A percentile compares a stretch with the other conserved stretches of the same genome.
Evolutionary conservation across 2,888 invertebrate genomes (phyloP).

Genomic region (Neocrepidodera transversa): DNA sequence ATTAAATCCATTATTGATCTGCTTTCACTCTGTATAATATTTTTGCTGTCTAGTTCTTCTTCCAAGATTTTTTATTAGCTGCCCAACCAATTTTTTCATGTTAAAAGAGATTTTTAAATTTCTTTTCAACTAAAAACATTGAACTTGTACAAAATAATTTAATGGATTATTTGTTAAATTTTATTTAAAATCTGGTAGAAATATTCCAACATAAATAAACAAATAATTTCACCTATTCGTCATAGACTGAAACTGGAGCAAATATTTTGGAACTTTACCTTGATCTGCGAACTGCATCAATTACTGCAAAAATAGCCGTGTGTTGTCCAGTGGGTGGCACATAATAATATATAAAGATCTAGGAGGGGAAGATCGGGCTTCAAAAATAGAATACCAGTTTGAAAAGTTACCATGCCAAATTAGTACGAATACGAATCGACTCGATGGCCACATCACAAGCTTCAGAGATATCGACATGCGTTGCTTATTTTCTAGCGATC

Average conservation of each 20-base stretch:
- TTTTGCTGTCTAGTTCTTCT: too few relatives aligned
- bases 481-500: slow-evolving; percentile 51
- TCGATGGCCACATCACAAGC: slow-evolving; percentile 37
- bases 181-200: too few relatives aligned
- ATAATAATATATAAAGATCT: slow-evolving; percentile 13
- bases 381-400: slow-evolving; percentile 41
- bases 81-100: too few relatives aligned
- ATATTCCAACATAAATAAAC: slow-evolving; percentile 4
- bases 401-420: slow-evolving; percentile 43
- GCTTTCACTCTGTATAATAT: too few relatives aligned
- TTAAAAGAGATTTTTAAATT: too few relatives aligned
- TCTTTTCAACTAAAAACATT: too few relatives aligned
- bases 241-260: slow-evolving; percentile 25
- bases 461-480: slow-evolving; percentile 41
- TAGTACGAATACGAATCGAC: slow-evolving; percentile 41
- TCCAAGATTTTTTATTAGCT: too few relatives aligned
- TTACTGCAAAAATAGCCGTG: slow-evolving; percentile 35
- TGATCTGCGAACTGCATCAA: slow-evolving; percentile 36
- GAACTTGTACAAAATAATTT: too few relatives aligned
- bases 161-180: too few relatives aligned
- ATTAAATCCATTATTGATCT: too few relatives aligned
- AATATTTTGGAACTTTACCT: slow-evolving; percentile 33
- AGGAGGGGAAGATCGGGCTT: slow-evolving; percentile 6
- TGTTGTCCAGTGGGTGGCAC: slow-evolving; percentile 24
- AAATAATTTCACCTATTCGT: slow-evolving; percentile 10